Conservation (phyloP, 1,140 invertebrate genomes). For the Eubasilissa regina region DNA sequence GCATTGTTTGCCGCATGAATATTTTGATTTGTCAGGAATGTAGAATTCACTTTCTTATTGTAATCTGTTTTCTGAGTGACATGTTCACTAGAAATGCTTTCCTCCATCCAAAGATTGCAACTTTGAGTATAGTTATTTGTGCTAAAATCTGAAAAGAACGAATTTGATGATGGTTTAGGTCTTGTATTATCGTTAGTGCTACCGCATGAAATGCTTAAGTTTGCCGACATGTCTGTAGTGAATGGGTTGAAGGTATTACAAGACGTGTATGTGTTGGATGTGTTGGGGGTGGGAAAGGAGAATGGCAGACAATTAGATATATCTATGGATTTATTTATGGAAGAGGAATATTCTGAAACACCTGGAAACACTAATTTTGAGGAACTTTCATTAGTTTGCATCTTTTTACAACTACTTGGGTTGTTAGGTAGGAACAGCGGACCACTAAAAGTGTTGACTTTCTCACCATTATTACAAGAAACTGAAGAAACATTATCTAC, state of each 20-base stretch:
- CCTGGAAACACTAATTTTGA: constrained; percentile 50
- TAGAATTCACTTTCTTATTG: constrained; percentile 38
- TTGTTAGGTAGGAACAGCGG: constrained; percentile 24
- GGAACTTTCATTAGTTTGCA: constrained; percentile 25
- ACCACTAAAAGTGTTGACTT: constrained; percentile 30
- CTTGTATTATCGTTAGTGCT: constrained; percentile 36
- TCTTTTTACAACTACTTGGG: constrained; percentile 37
- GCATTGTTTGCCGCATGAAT: constrained; percentile 11
- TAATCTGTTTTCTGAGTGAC: constrained; percentile 48
- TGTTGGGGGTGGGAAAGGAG: constrained; percentile 32
- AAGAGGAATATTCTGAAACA: constrained; percentile 46
- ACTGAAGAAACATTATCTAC: constrained; percentile 29
- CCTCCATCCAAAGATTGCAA: constrained; percentile 55
- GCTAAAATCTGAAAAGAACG: constrained; percentile 54
- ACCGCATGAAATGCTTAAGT: constrained; percentile 44
- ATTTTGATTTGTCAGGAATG: constrained; percentile 46
- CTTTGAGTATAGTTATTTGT: constrained; percentile 56
- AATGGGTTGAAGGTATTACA: constrained; percentile 58
- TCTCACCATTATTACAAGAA: constrained; percentile 43
- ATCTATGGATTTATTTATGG: constrained; percentile 46
- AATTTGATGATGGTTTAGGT: constrained; percentile 48
- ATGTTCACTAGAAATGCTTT: neutral
- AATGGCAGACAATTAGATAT: constrained; percentile 30
- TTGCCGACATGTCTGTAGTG: constrained; percentile 52
- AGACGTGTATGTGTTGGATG: constrained; percentile 55